These are phyloP conservation scores for Auanema sp. DNA, from an alignment of 2,888 invertebrate species.

Conservation along the genomic window DNA sequence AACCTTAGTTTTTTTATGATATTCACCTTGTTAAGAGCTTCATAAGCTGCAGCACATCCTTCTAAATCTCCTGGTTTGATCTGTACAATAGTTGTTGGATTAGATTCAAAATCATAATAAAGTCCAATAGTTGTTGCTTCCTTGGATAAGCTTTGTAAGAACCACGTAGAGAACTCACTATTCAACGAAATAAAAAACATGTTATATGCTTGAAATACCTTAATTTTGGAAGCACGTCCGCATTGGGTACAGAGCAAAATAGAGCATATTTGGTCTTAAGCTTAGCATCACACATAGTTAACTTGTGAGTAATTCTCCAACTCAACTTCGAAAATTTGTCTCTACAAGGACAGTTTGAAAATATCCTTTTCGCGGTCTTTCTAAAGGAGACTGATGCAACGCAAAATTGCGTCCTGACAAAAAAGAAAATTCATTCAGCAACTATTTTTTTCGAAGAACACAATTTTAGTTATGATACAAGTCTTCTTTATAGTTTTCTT, in stretches of 20 bases:
- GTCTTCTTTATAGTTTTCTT: too few relatives aligned
- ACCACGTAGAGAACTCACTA: constrained; percentile 31
- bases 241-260: constrained; percentile 16
- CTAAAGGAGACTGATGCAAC: too few relatives aligned
- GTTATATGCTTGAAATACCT: not conserved
- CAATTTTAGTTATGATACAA: too few relatives aligned
- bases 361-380: too few relatives aligned
- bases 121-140: constrained; percentile 28
- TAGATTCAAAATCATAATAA: constrained; percentile 25
- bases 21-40: constrained; percentile 11
- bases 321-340: too few relatives aligned
- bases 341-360: too few relatives aligned
- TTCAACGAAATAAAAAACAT: not conserved
- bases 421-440: too few relatives aligned
- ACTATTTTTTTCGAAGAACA: too few relatives aligned
- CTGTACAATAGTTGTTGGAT: not conserved
- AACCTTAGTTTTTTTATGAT: not conserved
- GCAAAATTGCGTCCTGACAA: too few relatives aligned
- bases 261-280: constrained; percentile 18
- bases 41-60: constrained; percentile 14
- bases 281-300: constrained; percentile 7
- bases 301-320: too few relatives aligned
- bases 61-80: constrained; percentile 17
- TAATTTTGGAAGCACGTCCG: constrained; percentile 6
- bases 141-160: constrained; percentile 19